Conservation (phyloP, 2,113 vertebrate species). For the Morone chrysops region DNA sequence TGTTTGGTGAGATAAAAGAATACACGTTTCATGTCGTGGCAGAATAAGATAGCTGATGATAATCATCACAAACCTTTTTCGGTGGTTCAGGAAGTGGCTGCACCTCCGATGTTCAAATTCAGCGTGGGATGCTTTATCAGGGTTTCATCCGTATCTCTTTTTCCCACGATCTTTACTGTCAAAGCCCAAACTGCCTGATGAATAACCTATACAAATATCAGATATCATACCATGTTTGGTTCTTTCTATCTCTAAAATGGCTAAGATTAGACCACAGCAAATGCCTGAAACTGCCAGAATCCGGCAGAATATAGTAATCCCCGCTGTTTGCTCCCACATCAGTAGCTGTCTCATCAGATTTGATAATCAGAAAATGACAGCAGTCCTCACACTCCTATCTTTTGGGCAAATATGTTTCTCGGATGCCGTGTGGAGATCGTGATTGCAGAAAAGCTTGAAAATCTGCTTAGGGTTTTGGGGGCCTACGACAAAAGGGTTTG, state of each 20-base stretch:
- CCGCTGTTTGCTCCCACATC: constrained; percentile 52
- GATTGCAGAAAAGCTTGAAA: constrained; percentile 66
- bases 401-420: constrained; percentile 64
- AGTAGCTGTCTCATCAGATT: constrained; percentile 70
- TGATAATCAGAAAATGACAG: constrained; percentile 75
- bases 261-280: constrained; percentile 46
- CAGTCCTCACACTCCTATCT: constrained; percentile 70
- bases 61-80: neutral
- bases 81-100: neutral
- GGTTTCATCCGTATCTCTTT: neutral
- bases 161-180: neutral
- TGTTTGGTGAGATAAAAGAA: neutral
- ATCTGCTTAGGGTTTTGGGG: constrained; percentile 55
- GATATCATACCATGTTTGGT: constrained; percentile 28
- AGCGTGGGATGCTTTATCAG: neutral
- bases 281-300: constrained; percentile 23
- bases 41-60: neutral
- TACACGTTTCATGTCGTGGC: neutral
- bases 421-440: constrained; percentile 63
- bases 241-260: constrained; percentile 20
- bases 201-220: constrained; percentile 24
- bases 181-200: constrained; percentile 19
- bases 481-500: constrained; percentile 52
- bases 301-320: constrained; percentile 39
- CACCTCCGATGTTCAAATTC: neutral